phyloP scores from a whole-genome alignment of 2,113 vertebrate genomes.

The Grantiella picta region DNA sequence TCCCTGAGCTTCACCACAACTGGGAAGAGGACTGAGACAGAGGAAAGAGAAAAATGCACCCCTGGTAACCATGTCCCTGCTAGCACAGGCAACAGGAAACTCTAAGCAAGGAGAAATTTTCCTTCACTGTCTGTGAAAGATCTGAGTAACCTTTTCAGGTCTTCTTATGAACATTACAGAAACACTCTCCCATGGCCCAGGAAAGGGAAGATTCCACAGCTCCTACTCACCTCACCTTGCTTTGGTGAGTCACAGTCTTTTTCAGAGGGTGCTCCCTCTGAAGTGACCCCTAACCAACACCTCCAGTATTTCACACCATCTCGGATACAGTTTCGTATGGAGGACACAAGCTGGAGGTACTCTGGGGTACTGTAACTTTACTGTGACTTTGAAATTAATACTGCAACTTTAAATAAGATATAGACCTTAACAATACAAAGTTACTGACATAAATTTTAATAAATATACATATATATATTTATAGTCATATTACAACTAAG shows the following conservation, averaged over 20 bases:
- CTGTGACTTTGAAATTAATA: background rate
- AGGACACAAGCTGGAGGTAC: background rate
- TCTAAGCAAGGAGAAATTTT: background rate
- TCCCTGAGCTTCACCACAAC: background rate
- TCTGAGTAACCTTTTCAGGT: fast-evolving
- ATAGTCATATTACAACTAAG: background rate
- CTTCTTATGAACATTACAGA: background rate
- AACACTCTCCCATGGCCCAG: background rate
- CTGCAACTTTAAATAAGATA: background rate
- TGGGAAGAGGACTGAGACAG: background rate
- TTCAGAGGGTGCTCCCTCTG: background rate
- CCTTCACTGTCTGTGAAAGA: background rate
- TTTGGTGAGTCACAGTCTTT: background rate
- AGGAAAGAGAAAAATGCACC: background rate
- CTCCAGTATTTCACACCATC: background rate
- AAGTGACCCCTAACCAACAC: background rate
- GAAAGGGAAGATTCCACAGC: background rate
- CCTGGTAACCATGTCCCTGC: background rate
- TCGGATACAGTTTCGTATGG: background rate
- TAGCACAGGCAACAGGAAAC: background rate
- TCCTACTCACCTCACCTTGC: background rate
- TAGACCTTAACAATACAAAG: background rate
- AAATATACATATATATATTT: background rate
- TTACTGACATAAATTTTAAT: background rate
- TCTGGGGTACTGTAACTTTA: background rate